Evolutionary conservation across 2,113 vertebrate genomes (phyloP), one percentile per base, ranked within the genome.

Genomic region (Anser brachyrhynchus): DNA sequence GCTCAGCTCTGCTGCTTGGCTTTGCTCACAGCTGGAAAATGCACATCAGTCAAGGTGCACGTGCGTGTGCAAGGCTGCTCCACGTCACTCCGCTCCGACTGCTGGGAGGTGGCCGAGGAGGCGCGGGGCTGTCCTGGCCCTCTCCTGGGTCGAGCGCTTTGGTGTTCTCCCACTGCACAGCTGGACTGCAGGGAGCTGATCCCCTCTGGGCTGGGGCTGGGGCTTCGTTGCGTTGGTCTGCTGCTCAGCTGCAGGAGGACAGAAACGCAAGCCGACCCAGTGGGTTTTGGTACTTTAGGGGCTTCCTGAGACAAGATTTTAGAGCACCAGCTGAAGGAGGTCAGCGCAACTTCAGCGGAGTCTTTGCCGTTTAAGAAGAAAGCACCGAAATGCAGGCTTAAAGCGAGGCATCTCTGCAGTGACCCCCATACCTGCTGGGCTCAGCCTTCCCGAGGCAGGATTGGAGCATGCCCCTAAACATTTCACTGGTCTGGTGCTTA

Each of bases 211-310:
- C 7, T 3, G 2, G 51, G 29, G 20, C 31, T 1, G 1, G 5
- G 3, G 33, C 74, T 58, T 22, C 5, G 0, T 3, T 3, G 44
- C 1, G 3, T 1, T 29, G 35, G 5, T 31, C 26, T 10, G 10
- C 9, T 0, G 4, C 57, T 33, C 5, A 7, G 73, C 3, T 25
- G 41, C 43, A 7, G 17, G 6, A 20, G 43, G 31, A 13, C 13
- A 5, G 85, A 37, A 21, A 13, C 8, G 1, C 25, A 19, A 74
- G 55, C 49, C 13, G 73, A 52, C 3, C 31, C 1, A 0, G 8
- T 2, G 33, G 16, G 1, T 28, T 77, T 66, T 3, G 58, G 78
- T 8, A 0, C 6, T 22, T 37, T 19, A 13, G 1, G 72, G 13
- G 49, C 62, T 54, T 79, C 22, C 49, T 39, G 69, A 51, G 29